Conservation (phyloP, 1,140 invertebrate genomes). For the Stegodyphus dumicola region DNA sequence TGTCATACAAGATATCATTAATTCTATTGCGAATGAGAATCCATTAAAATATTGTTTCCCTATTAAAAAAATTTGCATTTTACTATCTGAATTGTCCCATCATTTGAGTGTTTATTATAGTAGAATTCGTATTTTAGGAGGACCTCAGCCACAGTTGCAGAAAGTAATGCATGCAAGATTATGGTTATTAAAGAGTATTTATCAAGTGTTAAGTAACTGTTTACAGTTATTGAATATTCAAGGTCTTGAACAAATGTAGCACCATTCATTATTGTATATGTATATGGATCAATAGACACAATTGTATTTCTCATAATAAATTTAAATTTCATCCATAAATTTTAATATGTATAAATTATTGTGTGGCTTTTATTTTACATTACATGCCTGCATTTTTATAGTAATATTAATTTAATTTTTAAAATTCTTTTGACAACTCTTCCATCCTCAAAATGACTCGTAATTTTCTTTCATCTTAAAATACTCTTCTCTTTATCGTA, state of each 20-base stretch:
- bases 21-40: conserved; percentile 1
- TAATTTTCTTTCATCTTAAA: no score
- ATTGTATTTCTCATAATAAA: no score
- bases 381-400: no score
- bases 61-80: conserved; percentile 27
- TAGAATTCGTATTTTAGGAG: conserved; percentile 32
- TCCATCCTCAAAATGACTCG: no score
- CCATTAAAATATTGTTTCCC: neutral
- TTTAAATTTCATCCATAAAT: no score
- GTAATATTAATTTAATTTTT: no score
- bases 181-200: conserved; percentile 40
- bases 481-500: no score
- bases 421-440: no score
- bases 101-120: conserved; percentile 40
- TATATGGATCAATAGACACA: no score
- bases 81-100: conserved; percentile 26
- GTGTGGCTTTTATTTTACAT: no score
- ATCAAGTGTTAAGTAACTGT: conserved; percentile 21
- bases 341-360: no score
- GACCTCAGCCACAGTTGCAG: conserved; percentile 29
- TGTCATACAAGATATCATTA: neutral
- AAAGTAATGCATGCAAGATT: conserved; percentile 44
- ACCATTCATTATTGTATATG: no score
- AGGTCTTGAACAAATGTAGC: conserved; percentile 31
- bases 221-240: conserved; percentile 24